Evolutionary conservation across 2,113 vertebrate genomes (phyloP).

Genomic region (Tursiops truncatus): DNA sequence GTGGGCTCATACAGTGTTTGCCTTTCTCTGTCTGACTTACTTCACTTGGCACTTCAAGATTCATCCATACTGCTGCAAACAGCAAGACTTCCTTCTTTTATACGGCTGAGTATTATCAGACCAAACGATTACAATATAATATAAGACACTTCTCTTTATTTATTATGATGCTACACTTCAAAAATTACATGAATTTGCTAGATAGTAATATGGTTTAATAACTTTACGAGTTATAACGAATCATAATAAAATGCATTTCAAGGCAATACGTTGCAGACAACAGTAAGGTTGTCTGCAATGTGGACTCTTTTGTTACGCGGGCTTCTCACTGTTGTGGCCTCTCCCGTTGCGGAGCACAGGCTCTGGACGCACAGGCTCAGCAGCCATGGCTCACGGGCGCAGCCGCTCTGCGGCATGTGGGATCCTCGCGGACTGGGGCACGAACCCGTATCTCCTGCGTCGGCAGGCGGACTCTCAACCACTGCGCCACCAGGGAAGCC

Average conservation of each 20-base stretch:
- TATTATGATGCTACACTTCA: neutral
- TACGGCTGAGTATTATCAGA: neutral
- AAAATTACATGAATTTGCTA: neutral
- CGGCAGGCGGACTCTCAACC: no score
- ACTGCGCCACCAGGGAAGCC: no score
- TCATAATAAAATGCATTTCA: neutral
- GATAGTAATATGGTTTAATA: neutral
- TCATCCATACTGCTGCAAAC: neutral
- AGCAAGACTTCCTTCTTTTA: neutral
- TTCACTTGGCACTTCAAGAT: neutral
- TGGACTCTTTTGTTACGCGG: neutral
- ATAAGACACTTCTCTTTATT: neutral
- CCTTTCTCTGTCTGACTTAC: neutral
- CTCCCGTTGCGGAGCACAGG: no score
- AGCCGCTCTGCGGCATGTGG: no score
- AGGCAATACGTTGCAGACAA: neutral
- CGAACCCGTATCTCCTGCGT: no score
- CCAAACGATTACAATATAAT: neutral
- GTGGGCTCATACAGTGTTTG: neutral
- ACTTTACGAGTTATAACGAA: neutral
- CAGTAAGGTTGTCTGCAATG: fast-evolving
- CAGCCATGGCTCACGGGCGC: no score
- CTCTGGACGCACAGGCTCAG: no score
- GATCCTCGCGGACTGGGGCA: no score
- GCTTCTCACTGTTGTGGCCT: no score